A percentile compares a stretch with the other conserved stretches of the same genome.
Evolutionary conservation across 2,113 vertebrate genomes (phyloP).

Genomic region (Amblyopsis rosae): DNA sequence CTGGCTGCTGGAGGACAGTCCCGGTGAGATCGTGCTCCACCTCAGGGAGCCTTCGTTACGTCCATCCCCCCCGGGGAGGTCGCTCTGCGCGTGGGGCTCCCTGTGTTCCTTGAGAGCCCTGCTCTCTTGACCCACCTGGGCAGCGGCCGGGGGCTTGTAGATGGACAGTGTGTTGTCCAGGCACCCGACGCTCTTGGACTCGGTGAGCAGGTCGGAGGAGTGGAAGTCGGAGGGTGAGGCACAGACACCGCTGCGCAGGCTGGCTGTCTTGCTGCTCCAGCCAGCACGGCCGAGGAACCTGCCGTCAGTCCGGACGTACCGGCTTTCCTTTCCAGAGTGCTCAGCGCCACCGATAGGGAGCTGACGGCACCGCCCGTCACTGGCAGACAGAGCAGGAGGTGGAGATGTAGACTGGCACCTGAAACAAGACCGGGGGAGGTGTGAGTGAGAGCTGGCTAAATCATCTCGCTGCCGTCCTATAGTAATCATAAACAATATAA

Average conservation of each 20-base stretch:
- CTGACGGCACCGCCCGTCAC: constrained; percentile 78
- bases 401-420: constrained; percentile 93
- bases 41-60: constrained; percentile 73
- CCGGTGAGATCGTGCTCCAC: constrained; percentile 84
- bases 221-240: constrained; percentile 68
- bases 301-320: constrained; percentile 77
- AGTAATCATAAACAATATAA: too few relatives aligned
- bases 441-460: neutral
- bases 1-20: constrained; percentile 68
- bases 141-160: constrained; percentile 71
- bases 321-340: constrained; percentile 72
- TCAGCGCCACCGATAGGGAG: constrained; percentile 84
- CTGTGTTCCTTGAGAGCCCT: constrained; percentile 50
- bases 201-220: constrained; percentile 73
- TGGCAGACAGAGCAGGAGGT: constrained; percentile 80
- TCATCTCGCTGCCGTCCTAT: too few relatives aligned
- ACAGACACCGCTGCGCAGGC: constrained; percentile 68
- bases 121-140: constrained; percentile 72
- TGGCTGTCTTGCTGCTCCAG: constrained; percentile 73
- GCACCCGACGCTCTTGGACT: constrained; percentile 85
- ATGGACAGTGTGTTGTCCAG: constrained; percentile 87
- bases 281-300: constrained; percentile 78
- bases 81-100: constrained; percentile 51
- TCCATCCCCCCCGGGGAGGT: constrained; percentile 69
- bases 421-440: constrained; percentile 64